Base-by-base conservation (phyloP, 92 coral and sea anemone species). In the Epizoanthus scotinus region DNA sequence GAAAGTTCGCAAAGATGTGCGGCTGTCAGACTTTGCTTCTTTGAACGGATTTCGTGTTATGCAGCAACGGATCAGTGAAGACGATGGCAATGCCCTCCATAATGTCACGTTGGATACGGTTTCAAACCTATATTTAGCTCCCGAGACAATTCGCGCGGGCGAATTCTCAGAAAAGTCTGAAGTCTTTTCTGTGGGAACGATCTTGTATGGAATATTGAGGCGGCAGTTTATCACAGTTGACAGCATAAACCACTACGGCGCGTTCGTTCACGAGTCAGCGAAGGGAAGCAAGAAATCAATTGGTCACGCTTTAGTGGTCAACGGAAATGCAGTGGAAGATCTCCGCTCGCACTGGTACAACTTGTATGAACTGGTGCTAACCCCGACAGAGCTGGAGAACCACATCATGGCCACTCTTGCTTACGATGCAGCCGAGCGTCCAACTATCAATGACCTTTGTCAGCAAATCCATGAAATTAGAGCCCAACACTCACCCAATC, bases 1-100 rank as follows among this genome's bases (percentile, higher is more conserved):
- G 2, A 28, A 63, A 10, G 22, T 63, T 63, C 1, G 20, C 21
- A 63, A 29, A 12, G 68, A 63, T 63, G 42, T 63, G 20, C 68
- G 20, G n/a, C 68, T 63, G 42, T 63, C 68, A 7, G 68, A 63
- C 68, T 63, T 63, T 63, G 68, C 42, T 24, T 42, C 34, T 63
- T 31, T 63, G 34, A 63, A 63, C 44, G 68, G 34, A 12, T 38
- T 27, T 63, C 68, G 42, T 63, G 38, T n/a, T 27, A 3, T 63
- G 14, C 40, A 63, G 68, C 68, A 63, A 28, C 44, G 66, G 17
- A 25, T 25, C 31, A 61, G 66, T 5, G 29, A 6, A 10, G 66
- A n/a, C 9, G 66, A 61, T 61, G 66, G 36, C 36, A 34, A 9
- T n/a, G 66, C 6, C 17, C 66, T 22, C 24, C 29, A 27, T 9